Evolutionary conservation across 2,888 invertebrate genomes (phyloP).

Genomic region (Psylliodes chrysocephalus): DNA sequence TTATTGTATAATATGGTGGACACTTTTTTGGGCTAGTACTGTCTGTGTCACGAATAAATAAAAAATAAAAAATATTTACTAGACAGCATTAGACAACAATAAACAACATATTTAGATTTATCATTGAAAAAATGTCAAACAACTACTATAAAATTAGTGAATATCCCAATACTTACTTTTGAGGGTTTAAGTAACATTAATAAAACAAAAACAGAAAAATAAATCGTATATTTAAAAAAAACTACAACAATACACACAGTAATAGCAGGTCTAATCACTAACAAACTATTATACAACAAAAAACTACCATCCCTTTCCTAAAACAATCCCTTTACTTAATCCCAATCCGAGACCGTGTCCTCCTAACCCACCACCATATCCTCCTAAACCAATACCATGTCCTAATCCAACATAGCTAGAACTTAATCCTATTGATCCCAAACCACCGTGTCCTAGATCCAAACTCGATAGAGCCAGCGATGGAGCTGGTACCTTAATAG

Average conservation of each 20-base stretch:
- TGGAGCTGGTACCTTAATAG: conserved; percentile 46
- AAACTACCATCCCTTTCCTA: conserved; percentile 27
- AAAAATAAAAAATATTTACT: too few species aligned
- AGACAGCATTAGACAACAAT: too few species aligned
- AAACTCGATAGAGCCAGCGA: conserved; percentile 33
- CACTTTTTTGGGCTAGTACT: too few species aligned
- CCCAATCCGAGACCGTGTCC: conserved; percentile 7
- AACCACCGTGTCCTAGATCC: conserved; percentile 36
- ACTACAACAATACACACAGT: conserved; percentile 16
- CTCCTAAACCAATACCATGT: conserved; percentile 34
- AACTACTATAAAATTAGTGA: too few species aligned
- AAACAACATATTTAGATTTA: too few species aligned
- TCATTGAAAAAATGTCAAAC: too few species aligned
- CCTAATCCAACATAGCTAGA: conserved; percentile 18
- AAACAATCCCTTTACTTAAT: conserved; percentile 16
- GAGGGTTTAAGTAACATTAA: too few species aligned
- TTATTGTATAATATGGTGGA: too few species aligned
- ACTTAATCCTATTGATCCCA: conserved; percentile 6
- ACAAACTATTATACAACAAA: background rate
- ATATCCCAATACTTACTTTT: too few species aligned
- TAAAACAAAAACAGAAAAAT: background rate
- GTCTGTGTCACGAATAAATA: too few species aligned
- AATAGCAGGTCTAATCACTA: conserved; percentile 4
- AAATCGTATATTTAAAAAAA: conserved; percentile 2
- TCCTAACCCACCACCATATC: conserved; percentile 26